A percentile compares a stretch with the other conserved stretches of the same genome.
These are phyloP conservation scores for Archilochus colubris DNA, from an alignment of 2,113 vertebrate genomes.

Conservation along the genomic window DNA sequence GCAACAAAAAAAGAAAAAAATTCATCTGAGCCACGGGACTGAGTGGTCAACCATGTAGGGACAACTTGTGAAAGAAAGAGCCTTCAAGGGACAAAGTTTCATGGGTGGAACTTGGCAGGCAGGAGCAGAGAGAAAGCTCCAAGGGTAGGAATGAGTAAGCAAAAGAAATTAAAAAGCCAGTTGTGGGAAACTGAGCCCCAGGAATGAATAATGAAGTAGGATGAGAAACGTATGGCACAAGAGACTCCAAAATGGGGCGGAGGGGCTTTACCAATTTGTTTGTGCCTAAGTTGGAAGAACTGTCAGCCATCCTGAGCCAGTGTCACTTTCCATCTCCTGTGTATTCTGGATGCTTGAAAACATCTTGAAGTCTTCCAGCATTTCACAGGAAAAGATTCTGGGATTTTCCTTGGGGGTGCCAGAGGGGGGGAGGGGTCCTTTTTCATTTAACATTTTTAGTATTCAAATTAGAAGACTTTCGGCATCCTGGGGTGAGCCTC, in stretches of 20 bases:
- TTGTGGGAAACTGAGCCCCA: background rate
- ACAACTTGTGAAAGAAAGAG: background rate
- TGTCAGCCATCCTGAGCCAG: background rate
- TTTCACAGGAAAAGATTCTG: conserved; percentile 50
- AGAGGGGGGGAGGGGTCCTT: background rate
- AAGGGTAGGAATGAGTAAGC: background rate
- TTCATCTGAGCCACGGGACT: background rate
- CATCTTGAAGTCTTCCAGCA: conserved; percentile 7
- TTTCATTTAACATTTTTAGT: conserved; percentile 60
- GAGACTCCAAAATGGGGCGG: background rate
- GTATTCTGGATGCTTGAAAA: conserved; percentile 38
- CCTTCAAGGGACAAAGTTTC: background rate
- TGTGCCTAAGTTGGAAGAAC: conserved; percentile 29
- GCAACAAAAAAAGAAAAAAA: background rate
- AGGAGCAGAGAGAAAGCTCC: background rate
- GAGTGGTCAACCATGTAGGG: background rate
- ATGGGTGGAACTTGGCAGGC: background rate
- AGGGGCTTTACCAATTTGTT: conserved; percentile 11
- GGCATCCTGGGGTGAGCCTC: conserved; percentile 46
- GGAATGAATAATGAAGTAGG: background rate
- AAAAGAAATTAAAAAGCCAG: background rate
- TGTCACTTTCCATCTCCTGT: conserved; percentile 33
- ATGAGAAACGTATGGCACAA: background rate
- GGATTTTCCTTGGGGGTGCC: conserved; percentile 32
- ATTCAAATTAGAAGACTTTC: conserved; percentile 70